Percentiles rank a stretch among this genome's conserved stretches.
These are phyloP conservation scores for Syngnathus typhle DNA, from an alignment of 2,113 vertebrate genomes.

Conservation along the genomic window DNA sequence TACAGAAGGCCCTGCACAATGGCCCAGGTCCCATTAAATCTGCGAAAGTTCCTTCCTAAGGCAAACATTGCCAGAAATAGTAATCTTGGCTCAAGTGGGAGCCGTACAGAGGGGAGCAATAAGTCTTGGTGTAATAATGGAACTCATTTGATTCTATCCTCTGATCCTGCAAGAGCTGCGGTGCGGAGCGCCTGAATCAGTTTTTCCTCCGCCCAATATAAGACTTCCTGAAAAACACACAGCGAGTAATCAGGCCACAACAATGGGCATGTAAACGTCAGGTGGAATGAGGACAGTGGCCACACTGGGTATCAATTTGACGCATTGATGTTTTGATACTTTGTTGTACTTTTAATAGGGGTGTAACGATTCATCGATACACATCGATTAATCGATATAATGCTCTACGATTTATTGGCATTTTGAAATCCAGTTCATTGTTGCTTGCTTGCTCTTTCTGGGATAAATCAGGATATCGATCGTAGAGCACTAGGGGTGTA, in stretches of 20 bases:
- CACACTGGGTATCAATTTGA: constrained; percentile 14
- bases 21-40: constrained; percentile 94
- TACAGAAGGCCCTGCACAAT: constrained; percentile 97
- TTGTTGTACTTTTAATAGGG: background rate
- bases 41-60: constrained; percentile 96
- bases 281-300: constrained; percentile 22
- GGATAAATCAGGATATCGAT: too few species aligned
- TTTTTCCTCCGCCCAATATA: constrained; percentile 73
- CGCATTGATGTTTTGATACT: constrained; percentile 26
- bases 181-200: constrained; percentile 76
- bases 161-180: constrained; percentile 74
- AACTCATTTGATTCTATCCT: constrained; percentile 88
- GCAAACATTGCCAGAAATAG: constrained; percentile 95
- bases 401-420: too few species aligned
- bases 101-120: constrained; percentile 83
- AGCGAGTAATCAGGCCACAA: constrained; percentile 79
- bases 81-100: constrained; percentile 79
- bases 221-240: constrained; percentile 76
- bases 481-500: too few species aligned
- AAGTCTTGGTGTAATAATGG: constrained; percentile 85
- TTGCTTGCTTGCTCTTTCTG: too few species aligned
- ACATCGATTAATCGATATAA: too few species aligned
- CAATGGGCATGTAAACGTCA: constrained; percentile 52
- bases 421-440: too few species aligned
- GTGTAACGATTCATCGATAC: too few species aligned